Conservation (phyloP, 2,888 invertebrate species). For the Ceramica pisi region DNA sequence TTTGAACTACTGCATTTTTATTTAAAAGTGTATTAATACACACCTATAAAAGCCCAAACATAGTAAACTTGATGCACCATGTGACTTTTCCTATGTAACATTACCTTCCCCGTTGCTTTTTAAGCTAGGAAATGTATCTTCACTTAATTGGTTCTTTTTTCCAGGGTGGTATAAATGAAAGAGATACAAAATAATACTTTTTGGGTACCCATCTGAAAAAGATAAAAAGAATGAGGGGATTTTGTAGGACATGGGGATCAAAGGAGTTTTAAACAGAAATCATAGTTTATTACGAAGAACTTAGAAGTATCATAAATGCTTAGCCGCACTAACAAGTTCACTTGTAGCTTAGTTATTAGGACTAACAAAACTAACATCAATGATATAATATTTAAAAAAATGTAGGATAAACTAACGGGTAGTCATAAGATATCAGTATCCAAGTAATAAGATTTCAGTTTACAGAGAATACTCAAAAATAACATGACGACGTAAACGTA, state of each 20-base stretch:
- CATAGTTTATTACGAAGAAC: constrained; percentile 34
- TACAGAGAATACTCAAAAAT: constrained; percentile 75
- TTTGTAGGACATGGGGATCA: constrained; percentile 35
- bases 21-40: neutral
- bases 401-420: constrained; percentile 55
- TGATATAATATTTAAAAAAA: constrained; percentile 18
- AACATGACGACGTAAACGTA: constrained; percentile 80
- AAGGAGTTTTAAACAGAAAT: constrained; percentile 45
- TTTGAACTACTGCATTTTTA: neutral
- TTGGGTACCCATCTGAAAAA: constrained; percentile 62
- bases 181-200: constrained; percentile 54
- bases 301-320: constrained; percentile 73
- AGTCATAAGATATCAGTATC: constrained; percentile 53
- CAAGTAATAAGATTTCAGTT: constrained; percentile 68
- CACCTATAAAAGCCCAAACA: neutral
- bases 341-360: constrained; percentile 53
- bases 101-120: constrained; percentile 37
- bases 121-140: constrained; percentile 53
- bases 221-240: constrained; percentile 48
- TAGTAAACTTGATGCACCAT: constrained; percentile 13
- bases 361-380: constrained; percentile 59
- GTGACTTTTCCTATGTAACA: constrained; percentile 39
- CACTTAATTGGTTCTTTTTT: constrained; percentile 76
- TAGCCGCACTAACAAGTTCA: constrained; percentile 80
- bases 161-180: constrained; percentile 86